A percentile compares a stretch with the other conserved stretches of the same genome.
Conservation (phyloP, 2,113 vertebrate species). For the Turnix velox region DNA sequence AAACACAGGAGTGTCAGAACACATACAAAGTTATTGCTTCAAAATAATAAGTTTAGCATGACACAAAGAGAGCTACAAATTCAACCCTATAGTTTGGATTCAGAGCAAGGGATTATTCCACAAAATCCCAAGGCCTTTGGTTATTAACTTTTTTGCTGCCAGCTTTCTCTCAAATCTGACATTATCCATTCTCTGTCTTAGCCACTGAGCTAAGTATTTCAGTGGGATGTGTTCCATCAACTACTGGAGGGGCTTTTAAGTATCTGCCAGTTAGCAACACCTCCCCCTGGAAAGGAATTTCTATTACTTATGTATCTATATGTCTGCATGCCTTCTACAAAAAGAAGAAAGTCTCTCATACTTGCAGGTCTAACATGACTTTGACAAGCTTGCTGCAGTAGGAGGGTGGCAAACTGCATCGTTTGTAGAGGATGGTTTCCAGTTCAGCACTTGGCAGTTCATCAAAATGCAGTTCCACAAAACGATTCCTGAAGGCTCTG, state of each 20-base stretch:
- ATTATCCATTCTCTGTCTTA: neutral
- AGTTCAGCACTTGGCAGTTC: slow-evolving; percentile 89
- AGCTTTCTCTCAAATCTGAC: neutral
- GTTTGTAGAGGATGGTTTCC: slow-evolving; percentile 90
- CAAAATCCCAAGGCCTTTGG: neutral
- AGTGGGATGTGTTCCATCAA: neutral
- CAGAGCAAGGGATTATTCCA: neutral
- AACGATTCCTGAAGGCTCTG: slow-evolving; percentile 94
- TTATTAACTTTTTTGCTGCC: neutral
- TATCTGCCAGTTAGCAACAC: neutral
- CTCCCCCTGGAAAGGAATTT: neutral
- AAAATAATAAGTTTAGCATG: neutral
- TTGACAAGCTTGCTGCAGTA: slow-evolving; percentile 91
- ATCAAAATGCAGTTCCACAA: slow-evolving; percentile 96
- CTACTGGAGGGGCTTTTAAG: neutral
- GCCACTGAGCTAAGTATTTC: neutral
- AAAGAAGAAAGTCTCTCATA: slow-evolving; percentile 56
- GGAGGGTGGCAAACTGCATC: slow-evolving; percentile 90
- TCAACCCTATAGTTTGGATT: neutral
- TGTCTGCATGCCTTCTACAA: neutral
- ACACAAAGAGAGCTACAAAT: neutral
- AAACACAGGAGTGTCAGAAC: neutral
- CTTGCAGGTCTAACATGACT: slow-evolving; percentile 96
- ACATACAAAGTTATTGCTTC: neutral
- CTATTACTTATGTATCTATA: neutral